Base-by-base conservation (phyloP, 2,888 invertebrate genomes). In the Heliothis peltigera region DNA sequence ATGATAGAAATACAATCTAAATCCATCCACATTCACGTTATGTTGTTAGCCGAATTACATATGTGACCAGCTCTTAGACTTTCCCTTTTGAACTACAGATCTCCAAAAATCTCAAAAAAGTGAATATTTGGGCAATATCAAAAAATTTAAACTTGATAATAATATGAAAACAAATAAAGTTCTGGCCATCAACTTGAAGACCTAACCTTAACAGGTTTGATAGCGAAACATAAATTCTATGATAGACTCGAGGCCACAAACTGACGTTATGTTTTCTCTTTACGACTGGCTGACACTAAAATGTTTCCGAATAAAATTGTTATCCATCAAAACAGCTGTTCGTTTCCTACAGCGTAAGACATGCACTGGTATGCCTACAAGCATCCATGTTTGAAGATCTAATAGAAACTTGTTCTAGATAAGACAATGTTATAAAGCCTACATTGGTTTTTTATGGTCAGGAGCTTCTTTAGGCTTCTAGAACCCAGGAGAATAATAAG, bases 301-400 rank as follows among this genome's bases (percentile, higher is more conserved):
- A 88, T 86, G 87, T 86, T 85, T 78, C 85, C 86, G 83, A 89
- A 92, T 92, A 91, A 92, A 92, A 91, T 87, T 87, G 89, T 88
- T 90, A 87, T 90, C 91, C 89, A 87, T 92, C 91, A 92, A 92
- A 92, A 91, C 87, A 84, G 81, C 81, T 64, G 80, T 73, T 82
- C 80, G 81, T 85, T 84, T 81, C 35, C 35, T 35, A 15, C 4
- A 84, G 84, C 87, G 84, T 87, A 81, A 83, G 81, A 85, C 84
- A 86, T 89, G 86, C 88, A 87, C 78, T 74, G 82, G 82, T 81
- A 80, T 82, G 82, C 84, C 82, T 81, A 81, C 81, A 57, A 65
- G 70, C 61, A 66, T 65, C 48, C 57, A 47, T 43, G 51, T 6
- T 25, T 56, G 32, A 48, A 57, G 67, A 74, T 68, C 18, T 65